Evolutionary conservation across 2,113 vertebrate genomes (phyloP).

Genomic region (Brienomyrus longianalis): DNA sequence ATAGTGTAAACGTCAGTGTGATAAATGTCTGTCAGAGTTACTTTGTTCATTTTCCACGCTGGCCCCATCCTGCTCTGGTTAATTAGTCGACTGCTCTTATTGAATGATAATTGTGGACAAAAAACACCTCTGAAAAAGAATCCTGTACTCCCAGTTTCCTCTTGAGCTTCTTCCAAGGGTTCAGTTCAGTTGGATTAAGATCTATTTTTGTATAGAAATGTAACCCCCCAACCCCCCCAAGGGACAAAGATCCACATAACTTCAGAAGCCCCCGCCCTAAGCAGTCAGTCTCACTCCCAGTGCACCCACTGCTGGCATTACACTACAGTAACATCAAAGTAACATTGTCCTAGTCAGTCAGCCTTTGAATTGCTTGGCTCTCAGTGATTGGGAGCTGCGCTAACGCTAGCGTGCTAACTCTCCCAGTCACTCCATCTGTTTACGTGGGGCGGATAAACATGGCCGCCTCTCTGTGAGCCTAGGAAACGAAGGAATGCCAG

Average conservation of each 20-base stretch:
- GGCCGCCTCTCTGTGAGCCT: not conserved
- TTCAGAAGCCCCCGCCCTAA: not conserved
- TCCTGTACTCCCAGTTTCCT: not conserved
- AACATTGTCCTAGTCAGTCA: not conserved
- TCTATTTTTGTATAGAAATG: slow-evolving; percentile 1
- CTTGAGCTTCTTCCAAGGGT: not conserved
- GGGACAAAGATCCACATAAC: not conserved
- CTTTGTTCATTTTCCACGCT: not conserved
- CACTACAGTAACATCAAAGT: slow-evolving; percentile 11
- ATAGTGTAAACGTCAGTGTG: not conserved
- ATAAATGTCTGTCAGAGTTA: not conserved
- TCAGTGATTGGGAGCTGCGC: not conserved
- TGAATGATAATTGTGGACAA: not conserved
- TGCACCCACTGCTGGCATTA: not conserved
- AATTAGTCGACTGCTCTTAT: not conserved
- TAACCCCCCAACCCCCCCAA: not conserved
- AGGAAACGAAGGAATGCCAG: not conserved
- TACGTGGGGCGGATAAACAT: not conserved
- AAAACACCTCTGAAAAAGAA: not conserved
- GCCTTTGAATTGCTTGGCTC: not conserved
- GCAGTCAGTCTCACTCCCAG: not conserved
- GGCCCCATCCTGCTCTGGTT: not conserved
- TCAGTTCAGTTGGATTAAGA: not conserved
- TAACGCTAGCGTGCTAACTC: not conserved
- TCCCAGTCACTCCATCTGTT: not conserved